phyloP scores from a whole-genome alignment of 2,888 invertebrate species.

The Apamea anceps region DNA sequence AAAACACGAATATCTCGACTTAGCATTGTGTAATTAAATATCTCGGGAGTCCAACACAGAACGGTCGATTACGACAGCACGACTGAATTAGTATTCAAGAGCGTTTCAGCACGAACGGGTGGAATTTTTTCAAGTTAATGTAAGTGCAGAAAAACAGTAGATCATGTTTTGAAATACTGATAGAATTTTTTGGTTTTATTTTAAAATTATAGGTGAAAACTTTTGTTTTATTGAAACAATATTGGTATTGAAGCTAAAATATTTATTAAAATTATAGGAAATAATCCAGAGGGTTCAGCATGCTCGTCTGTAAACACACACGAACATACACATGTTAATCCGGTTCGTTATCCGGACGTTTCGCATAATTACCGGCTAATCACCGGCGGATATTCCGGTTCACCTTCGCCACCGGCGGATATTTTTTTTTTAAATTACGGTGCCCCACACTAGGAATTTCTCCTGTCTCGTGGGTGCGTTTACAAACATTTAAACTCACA shows the following conservation, averaged over 20 bases:
- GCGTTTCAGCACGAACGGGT: background rate
- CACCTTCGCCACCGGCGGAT: conserved; percentile 20
- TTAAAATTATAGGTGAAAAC: background rate
- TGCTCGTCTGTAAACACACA: background rate
- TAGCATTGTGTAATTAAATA: conserved; percentile 25
- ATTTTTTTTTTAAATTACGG: too few relatives aligned
- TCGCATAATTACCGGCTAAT: conserved; percentile 74
- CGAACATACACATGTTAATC: background rate
- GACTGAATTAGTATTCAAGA: conserved; percentile 20
- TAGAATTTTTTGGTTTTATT: background rate
- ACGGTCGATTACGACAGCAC: conserved; percentile 17
- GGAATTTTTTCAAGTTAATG: conserved; percentile 1
- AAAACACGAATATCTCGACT: conserved; percentile 11
- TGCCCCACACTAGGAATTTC: too few relatives aligned
- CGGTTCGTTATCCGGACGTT: conserved; percentile 42
- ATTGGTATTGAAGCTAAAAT: background rate
- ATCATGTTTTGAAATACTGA: conserved; percentile 1
- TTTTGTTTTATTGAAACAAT: background rate
- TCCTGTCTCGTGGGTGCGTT: too few relatives aligned
- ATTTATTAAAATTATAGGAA: background rate
- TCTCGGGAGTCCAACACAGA: background rate
- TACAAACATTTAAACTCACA: too few relatives aligned
- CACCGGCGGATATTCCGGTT: conserved; percentile 65
- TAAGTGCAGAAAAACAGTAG: background rate
- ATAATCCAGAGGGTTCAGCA: background rate